Evolutionary conservation across 2,797 vertebrate genomes (phyloP), one percentile per base, ranked within the genome.

Genomic region (Chromis chromis): DNA sequence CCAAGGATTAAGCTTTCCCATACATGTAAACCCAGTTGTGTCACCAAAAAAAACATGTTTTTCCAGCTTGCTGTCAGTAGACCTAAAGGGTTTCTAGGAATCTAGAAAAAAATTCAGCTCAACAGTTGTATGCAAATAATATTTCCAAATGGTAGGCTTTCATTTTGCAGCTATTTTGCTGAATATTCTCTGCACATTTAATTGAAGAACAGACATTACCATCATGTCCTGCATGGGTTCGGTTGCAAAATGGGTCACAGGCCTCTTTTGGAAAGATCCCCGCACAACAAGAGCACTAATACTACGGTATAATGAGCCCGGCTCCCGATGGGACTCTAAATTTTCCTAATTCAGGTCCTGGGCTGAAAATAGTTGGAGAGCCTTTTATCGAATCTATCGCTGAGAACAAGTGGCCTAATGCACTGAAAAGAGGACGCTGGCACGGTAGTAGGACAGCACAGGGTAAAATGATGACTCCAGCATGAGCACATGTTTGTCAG

Each of bases 341-440:
- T 85, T 84, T 84, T 74, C 74, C 79, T 52, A 65, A 89, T 83
- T 82, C 70, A 83, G 88, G 89, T 86, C 85, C 66, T 21, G n/a
- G 36, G 76, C 85, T 89, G 68, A 88, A 90, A 90, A 90, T 89
- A 89, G 78, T 42, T 78, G 40, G 79, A 80, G 75, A 79, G 78
- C 52, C 61, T 67, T 79, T 79, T 52, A 80, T 80, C 19, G 4
- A 80, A 85, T 65, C 69, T 49, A 69, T 57, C 61, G 42, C 42
- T 61, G 54, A 69, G 83, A 87, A 80, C 79, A 70, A 89, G 79
- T 68, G 72, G 48, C 50, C 42, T 76, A 72, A 76, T 65, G 76
- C 44, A 46, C n/a, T 0, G 0, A 57, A 64, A 27, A 69, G 73
- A 72, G 56, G 52, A 22, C 17, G 49, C 46, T 52, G 54, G 56